These are phyloP conservation scores for Venustoraphidia nigricollis DNA, from an alignment of 2,888 invertebrate species.

Conservation along the genomic window DNA sequence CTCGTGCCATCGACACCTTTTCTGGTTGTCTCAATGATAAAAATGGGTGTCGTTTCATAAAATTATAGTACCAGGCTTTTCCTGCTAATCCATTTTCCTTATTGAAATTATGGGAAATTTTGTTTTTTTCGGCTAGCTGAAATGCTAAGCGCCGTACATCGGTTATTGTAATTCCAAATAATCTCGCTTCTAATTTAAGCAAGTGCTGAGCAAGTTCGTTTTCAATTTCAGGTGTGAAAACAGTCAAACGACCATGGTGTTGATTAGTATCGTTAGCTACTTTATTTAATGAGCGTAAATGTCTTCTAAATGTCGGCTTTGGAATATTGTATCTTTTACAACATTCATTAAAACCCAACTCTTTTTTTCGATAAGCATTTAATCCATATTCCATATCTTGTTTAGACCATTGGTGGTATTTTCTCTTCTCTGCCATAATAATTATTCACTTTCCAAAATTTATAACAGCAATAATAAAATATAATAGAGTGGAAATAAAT, in stretches of 20 bases:
- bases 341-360: slow-evolving; percentile 8
- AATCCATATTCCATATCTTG: slow-evolving; percentile 9
- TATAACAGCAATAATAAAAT: neutral
- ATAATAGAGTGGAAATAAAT: too few relatives aligned
- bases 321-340: slow-evolving; percentile 10
- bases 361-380: slow-evolving; percentile 7
- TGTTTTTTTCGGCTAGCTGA: slow-evolving; percentile 9
- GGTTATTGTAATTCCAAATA: slow-evolving; percentile 9
- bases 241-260: slow-evolving; percentile 4
- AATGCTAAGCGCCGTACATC: slow-evolving; percentile 9
- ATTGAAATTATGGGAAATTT: slow-evolving; percentile 6
- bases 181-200: slow-evolving; percentile 9
- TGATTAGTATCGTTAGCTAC: slow-evolving; percentile 9
- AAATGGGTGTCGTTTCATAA: slow-evolving; percentile 10
- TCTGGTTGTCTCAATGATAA: slow-evolving; percentile 12
- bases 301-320: slow-evolving; percentile 10
- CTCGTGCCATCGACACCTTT: slow-evolving; percentile 10
- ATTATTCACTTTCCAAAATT: neutral
- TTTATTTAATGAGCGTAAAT: slow-evolving; percentile 9
- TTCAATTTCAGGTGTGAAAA: slow-evolving; percentile 9
- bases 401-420: slow-evolving; percentile 8
- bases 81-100: slow-evolving; percentile 8
- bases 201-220: slow-evolving; percentile 10
- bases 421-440: neutral
- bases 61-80: slow-evolving; percentile 8